phyloP scores from a whole-genome alignment of 2,888 invertebrate genomes.

The Caenorhabditis angaria region DNA sequence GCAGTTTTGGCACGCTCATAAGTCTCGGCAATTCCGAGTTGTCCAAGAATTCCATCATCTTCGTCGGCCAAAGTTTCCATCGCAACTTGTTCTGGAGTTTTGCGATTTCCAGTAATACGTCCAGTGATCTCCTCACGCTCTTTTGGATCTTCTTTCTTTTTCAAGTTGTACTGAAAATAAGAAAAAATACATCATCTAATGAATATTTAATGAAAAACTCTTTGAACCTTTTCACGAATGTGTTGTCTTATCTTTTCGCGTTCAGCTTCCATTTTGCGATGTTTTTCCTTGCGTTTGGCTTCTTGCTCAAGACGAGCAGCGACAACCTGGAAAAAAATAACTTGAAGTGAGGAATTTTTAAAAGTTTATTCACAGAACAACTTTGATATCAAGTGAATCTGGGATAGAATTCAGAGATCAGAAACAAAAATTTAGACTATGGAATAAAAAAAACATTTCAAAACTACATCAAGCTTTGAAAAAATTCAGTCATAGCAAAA shows the following conservation, averaged over 20 bases:
- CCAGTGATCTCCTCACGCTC: slow-evolving; percentile 37
- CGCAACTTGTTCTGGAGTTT: slow-evolving; percentile 46
- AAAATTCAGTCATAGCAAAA: too few species aligned
- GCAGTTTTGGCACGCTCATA: slow-evolving; percentile 32
- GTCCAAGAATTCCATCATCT: slow-evolving; percentile 35
- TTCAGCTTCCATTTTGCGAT: slow-evolving; percentile 98
- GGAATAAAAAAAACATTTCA: neutral
- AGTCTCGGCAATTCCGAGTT: slow-evolving; percentile 24
- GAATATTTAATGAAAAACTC: neutral
- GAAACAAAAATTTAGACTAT: neutral
- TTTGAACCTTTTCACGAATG: slow-evolving; percentile 92
- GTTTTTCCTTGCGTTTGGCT: slow-evolving; percentile 96
- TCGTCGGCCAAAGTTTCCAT: slow-evolving; percentile 31
- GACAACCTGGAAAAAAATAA: slow-evolving; percentile 78
- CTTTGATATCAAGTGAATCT: too few species aligned
- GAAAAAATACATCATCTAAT: neutral
- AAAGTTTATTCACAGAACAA: too few species aligned
- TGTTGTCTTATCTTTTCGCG: slow-evolving; percentile 97
- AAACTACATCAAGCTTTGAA: neutral
- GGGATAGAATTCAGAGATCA: too few species aligned
- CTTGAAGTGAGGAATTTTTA: neutral
- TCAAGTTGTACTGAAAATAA: slow-evolving; percentile 40
- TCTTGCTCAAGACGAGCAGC: slow-evolving; percentile 97
- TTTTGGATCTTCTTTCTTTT: slow-evolving; percentile 38
- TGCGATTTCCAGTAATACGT: slow-evolving; percentile 39